A percentile compares a stretch with the other conserved stretches of the same genome.
These are phyloP conservation scores for Anableps anableps DNA, from an alignment of 2,797 vertebrate genomes.

Conservation along the genomic window DNA sequence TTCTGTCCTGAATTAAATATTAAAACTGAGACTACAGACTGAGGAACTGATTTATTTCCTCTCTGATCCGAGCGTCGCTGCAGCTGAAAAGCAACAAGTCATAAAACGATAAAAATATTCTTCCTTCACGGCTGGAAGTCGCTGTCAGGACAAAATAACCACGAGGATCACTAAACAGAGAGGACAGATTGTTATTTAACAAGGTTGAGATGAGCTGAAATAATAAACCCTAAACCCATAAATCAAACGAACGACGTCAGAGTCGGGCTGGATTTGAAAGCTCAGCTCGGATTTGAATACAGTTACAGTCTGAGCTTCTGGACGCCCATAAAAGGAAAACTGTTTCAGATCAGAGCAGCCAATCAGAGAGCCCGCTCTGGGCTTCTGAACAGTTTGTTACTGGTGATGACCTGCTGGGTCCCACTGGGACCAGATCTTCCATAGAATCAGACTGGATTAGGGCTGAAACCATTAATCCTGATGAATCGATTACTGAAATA, in stretches of 20 bases:
- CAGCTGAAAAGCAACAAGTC: constrained; percentile 4
- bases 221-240: neutral
- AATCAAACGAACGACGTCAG: neutral
- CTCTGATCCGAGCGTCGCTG: neutral
- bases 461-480: too few species aligned
- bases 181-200: neutral
- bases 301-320: neutral
- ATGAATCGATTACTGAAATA: too few species aligned
- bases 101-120: neutral
- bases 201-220: neutral
- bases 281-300: neutral
- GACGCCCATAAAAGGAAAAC: neutral
- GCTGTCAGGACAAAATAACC: neutral
- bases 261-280: neutral
- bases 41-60: neutral
- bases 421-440: too few species aligned
- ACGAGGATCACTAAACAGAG: too few species aligned
- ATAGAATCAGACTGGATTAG: too few species aligned
- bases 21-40: neutral
- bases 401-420: too few species aligned
- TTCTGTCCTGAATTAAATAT: neutral
- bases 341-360: neutral
- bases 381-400: neutral
- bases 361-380: neutral
- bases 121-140: neutral